phyloP scores from a whole-genome alignment of 1,140 invertebrate genomes.

The Bicyclus anynana region DNA sequence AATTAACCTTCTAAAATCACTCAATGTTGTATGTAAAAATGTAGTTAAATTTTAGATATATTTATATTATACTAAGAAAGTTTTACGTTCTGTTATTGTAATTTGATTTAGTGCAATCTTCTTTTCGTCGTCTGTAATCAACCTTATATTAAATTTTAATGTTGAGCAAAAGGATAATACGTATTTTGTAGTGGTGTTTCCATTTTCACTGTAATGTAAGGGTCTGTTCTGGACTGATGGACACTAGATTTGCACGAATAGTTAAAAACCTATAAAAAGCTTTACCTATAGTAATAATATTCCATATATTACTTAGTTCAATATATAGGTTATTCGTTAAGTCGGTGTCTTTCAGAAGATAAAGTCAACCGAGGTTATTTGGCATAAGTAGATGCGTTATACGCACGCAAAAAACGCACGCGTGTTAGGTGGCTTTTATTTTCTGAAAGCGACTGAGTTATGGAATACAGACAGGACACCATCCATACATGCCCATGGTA shows the following conservation, averaged over 20 bases:
- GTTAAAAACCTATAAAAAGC: too few relatives aligned
- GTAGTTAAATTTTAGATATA: slow-evolving; percentile 37
- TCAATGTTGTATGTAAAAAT: slow-evolving; percentile 31
- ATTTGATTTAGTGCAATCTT: slow-evolving; percentile 41
- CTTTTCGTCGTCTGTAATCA: slow-evolving; percentile 28
- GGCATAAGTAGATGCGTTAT: too few relatives aligned
- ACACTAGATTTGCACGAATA: neutral
- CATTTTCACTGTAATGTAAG: slow-evolving; percentile 38
- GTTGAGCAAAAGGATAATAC: slow-evolving; percentile 36
- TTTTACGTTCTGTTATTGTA: slow-evolving; percentile 41
- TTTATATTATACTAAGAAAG: slow-evolving; percentile 37
- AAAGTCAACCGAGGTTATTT: too few relatives aligned
- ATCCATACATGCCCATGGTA: too few relatives aligned
- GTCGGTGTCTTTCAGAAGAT: too few relatives aligned
- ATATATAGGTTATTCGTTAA: too few relatives aligned
- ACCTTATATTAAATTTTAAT: slow-evolving; percentile 19
- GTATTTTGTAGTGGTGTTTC: slow-evolving; percentile 61
- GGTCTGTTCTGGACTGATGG: neutral
- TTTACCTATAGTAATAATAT: too few relatives aligned
- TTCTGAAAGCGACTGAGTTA: too few relatives aligned
- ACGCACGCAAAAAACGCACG: too few relatives aligned
- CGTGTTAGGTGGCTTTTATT: too few relatives aligned
- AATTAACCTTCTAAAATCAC: slow-evolving; percentile 16
- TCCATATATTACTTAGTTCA: too few relatives aligned
- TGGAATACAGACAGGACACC: too few relatives aligned